Conservation (phyloP, 2,888 invertebrate genomes). For the Drosophila ustulata region DNA sequence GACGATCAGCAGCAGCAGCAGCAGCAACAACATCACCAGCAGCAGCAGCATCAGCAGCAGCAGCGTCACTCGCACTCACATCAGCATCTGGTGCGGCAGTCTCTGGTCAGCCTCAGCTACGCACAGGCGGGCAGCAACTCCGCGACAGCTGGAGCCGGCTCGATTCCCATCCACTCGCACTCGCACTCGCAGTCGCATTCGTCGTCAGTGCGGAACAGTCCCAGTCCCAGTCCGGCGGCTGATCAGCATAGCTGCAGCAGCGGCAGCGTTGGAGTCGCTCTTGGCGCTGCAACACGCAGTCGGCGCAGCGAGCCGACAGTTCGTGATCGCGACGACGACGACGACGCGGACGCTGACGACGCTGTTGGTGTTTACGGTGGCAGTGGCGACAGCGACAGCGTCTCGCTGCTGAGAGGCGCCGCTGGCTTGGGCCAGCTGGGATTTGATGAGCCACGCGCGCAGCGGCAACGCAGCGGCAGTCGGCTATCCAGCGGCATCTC, state of each 20-base stretch:
- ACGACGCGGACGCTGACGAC: constrained; percentile 6
- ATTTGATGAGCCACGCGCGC: constrained; percentile 75
- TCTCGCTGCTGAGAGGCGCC: constrained; percentile 71
- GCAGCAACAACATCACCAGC: constrained; percentile 59
- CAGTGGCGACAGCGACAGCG: constrained; percentile 62
- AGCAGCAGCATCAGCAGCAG: constrained; percentile 60
- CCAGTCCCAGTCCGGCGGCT: constrained; percentile 57
- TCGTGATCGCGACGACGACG: constrained; percentile 24
- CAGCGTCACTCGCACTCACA: constrained; percentile 81
- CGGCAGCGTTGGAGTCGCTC: constrained; percentile 58
- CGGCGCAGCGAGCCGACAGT: constrained; percentile 33
- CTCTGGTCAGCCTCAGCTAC: constrained; percentile 84
- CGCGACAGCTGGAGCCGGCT: constrained; percentile 43
- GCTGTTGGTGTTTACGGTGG: constrained; percentile 9
- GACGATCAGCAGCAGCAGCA: constrained; percentile 71
- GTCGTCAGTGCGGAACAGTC: constrained; percentile 51
- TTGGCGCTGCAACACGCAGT: constrained; percentile 25
- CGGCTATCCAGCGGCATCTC: constrained; percentile 77
- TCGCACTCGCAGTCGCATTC: constrained; percentile 48
- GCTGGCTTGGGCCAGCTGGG: constrained; percentile 50
- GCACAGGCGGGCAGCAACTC: constrained; percentile 73
- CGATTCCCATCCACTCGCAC: constrained; percentile 48
- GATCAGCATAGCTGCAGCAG: constrained; percentile 56
- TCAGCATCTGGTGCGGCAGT: constrained; percentile 84
- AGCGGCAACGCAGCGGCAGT: constrained; percentile 70